Percentiles rank a stretch among this genome's conserved stretches.
Evolutionary conservation across 2,113 vertebrate genomes (phyloP).

Genomic region (Cyanoderma ruficeps): DNA sequence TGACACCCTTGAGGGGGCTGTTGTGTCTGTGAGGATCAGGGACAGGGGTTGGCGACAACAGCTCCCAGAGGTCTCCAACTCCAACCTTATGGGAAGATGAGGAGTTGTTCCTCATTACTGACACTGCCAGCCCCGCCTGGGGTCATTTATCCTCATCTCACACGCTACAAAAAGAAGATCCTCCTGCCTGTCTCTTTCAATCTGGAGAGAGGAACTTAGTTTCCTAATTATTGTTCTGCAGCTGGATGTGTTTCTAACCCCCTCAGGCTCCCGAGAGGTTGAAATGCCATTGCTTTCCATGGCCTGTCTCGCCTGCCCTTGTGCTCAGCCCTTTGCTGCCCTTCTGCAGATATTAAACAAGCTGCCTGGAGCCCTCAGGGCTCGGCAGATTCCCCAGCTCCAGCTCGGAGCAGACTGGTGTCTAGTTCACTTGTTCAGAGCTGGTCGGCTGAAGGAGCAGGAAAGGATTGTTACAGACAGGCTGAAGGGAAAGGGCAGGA

Average conservation of each 20-base stretch:
- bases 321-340: not conserved
- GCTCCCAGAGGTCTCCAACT: fast-evolving
- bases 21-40: not conserved
- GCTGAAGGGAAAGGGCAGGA: not conserved
- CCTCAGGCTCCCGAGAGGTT: not conserved
- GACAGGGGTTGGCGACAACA: fast-evolving
- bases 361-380: not conserved
- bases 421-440: not conserved
- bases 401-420: not conserved
- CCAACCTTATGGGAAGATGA: fast-evolving
- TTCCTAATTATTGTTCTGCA: not conserved
- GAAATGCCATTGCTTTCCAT: not conserved
- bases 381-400: not conserved
- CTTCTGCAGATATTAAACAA: not conserved
- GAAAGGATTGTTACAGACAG: not conserved
- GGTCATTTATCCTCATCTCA: not conserved
- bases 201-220: not conserved
- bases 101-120: not conserved
- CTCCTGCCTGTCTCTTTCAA: not conserved
- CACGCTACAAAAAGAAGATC: not conserved
- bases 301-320: not conserved
- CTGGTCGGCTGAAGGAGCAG: not conserved
- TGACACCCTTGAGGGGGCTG: not conserved
- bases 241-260: constrained; percentile 31
- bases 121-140: not conserved